Evolutionary conservation across 2,888 invertebrate species (phyloP), one percentile per base, ranked within the genome.

Genomic region (Sphinx pinastri): DNA sequence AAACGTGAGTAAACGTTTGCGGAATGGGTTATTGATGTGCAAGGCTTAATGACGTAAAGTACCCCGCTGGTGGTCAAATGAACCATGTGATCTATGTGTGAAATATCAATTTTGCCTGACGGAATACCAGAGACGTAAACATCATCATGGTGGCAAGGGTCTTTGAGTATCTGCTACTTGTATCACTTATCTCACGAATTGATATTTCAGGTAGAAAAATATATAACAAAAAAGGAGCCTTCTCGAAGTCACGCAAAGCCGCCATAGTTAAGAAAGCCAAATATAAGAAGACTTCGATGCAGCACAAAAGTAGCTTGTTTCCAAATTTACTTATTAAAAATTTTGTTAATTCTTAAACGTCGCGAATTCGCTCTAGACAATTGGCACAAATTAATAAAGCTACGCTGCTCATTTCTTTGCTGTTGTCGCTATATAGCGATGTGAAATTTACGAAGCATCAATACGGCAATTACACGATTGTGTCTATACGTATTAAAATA

Each of bases 1-100:
- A 85, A 84, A 84, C 87, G 89, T 89, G 57, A 86, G 87, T 83
- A 2, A 10, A 54, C 38, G 8, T 38, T 38, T 38, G 38, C 38
- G 38, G 5, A 7, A 38, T 38, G 38, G 38, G 38, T 5, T 38
- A 38, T 38, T 5, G 38, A 38, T 38, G 38, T 38, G 25, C 25
- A 25, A 25, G 38, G 38, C 38, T 8, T 25, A 25, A 4, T 38
- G 38, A 38, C 38, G 38, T 38, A 5, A 38, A 2, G 1, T 38
- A 3, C 3, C 1, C 25, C 25, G 38, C 38, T 38, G 38, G 4
- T 5, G 38, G 6, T 38, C 38, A 38, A 38, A 38, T 38, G 38
- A 38, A 38, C 6, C 38, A 7, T 38, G 5, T 38, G 38, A 38
- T 38, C 38, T 38, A 4, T 38, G 38, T 7, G 4, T 38, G 38